Conservation (phyloP, 1,140 invertebrate genomes). For the Magallana ariakensis region DNA sequence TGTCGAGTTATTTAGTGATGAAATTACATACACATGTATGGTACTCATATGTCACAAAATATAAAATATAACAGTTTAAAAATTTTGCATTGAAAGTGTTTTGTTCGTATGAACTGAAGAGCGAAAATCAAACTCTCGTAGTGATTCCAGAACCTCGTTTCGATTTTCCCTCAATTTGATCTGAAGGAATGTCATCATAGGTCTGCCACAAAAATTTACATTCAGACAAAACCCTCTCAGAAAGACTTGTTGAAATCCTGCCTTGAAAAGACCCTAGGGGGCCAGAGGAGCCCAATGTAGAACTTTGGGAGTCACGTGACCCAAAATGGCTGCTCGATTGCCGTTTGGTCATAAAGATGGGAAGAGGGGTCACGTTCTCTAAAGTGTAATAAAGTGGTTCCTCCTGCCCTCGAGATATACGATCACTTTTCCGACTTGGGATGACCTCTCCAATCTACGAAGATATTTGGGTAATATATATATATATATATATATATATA, state of each 20-base stretch:
- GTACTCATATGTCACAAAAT: too few species aligned
- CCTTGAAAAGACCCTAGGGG: not conserved
- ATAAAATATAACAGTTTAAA: too few species aligned
- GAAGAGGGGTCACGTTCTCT: not conserved
- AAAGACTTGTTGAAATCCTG: not conserved
- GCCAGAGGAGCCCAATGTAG: not conserved
- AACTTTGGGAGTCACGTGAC: not conserved
- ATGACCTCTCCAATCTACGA: too few species aligned
- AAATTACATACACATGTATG: too few species aligned
- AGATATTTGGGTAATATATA: too few species aligned
- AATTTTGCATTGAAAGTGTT: too few species aligned
- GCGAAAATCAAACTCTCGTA: not conserved
- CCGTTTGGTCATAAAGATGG: not conserved
- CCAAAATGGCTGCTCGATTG: not conserved
- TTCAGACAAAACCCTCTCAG: not conserved
- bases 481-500: too few species aligned
- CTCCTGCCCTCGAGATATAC: not conserved
- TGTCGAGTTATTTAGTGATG: too few species aligned
- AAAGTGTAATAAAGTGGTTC: conserved; percentile 9
- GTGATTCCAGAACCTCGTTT: not conserved
- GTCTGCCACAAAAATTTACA: not conserved
- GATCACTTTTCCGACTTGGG: not conserved
- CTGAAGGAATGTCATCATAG: not conserved
- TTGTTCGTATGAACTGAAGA: too few species aligned
- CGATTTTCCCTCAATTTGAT: not conserved